phyloP scores from a whole-genome alignment of 2,113 vertebrate species.

The Apaloderma vittatum region DNA sequence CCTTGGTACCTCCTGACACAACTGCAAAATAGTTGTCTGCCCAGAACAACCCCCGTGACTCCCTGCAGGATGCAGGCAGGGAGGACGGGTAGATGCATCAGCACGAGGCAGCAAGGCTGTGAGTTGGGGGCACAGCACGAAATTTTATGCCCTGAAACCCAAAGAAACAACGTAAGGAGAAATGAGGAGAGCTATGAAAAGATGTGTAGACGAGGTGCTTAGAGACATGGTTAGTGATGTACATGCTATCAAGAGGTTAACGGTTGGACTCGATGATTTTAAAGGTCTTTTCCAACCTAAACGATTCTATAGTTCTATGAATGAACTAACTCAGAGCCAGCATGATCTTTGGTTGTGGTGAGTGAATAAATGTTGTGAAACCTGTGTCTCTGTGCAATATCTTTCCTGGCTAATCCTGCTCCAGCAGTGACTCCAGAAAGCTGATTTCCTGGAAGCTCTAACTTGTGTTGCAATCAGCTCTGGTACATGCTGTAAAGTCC shows the following conservation, averaged over 20 bases:
- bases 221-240: no score
- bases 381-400: neutral
- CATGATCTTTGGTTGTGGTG: neutral
- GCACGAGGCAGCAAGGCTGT: neutral
- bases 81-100: neutral
- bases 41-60: accelerated
- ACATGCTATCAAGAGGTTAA: no score
- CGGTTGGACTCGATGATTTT: no score
- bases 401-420: neutral
- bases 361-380: neutral
- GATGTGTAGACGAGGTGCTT: no score
- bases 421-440: neutral
- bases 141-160: neutral
- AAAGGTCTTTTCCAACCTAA: no score
- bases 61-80: neutral
- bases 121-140: neutral
- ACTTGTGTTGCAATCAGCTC: neutral
- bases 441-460: neutral
- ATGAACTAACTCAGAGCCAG: neutral
- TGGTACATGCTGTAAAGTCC: neutral
- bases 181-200: neutral
- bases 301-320: neutral
- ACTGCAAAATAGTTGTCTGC: neutral
- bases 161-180: neutral
- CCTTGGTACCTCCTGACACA: neutral